Evolutionary conservation across 2,113 vertebrate species (phyloP).

Genomic region (Ascaphus truei): DNA sequence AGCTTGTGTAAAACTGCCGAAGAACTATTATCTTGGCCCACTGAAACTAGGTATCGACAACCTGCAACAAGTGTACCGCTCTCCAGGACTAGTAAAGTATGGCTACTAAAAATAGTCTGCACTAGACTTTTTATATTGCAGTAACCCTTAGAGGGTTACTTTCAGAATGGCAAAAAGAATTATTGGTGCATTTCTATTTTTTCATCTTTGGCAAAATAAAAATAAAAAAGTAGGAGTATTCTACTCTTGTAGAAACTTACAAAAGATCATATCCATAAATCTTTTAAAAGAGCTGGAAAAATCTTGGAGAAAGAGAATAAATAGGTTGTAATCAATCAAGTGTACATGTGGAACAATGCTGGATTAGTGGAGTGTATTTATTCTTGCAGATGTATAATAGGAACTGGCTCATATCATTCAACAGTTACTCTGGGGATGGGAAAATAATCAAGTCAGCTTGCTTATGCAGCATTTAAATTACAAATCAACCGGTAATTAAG

Average conservation of each 20-base stretch:
- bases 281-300: not conserved
- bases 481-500: not conserved
- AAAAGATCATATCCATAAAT: conserved; percentile 5
- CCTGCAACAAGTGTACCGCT: too few relatives aligned
- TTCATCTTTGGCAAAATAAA: conserved; percentile 2
- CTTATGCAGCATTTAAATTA: not conserved
- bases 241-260: not conserved
- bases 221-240: not conserved
- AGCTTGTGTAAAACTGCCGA: too few relatives aligned
- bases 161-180: not conserved
- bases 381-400: not conserved
- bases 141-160: not conserved
- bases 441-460: not conserved
- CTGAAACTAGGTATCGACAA: too few relatives aligned
- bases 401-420: not conserved
- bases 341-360: not conserved
- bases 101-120: too few relatives aligned
- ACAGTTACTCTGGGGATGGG: not conserved
- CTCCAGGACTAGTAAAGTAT: too few relatives aligned
- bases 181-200: not conserved
- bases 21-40: too few relatives aligned
- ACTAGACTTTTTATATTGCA: not conserved
- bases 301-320: not conserved
- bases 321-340: not conserved
- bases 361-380: not conserved